Evolutionary conservation across 2,797 vertebrate genomes (phyloP), one percentile per base, ranked within the genome.

Genomic region (Acrossocheilus fasciatus): DNA sequence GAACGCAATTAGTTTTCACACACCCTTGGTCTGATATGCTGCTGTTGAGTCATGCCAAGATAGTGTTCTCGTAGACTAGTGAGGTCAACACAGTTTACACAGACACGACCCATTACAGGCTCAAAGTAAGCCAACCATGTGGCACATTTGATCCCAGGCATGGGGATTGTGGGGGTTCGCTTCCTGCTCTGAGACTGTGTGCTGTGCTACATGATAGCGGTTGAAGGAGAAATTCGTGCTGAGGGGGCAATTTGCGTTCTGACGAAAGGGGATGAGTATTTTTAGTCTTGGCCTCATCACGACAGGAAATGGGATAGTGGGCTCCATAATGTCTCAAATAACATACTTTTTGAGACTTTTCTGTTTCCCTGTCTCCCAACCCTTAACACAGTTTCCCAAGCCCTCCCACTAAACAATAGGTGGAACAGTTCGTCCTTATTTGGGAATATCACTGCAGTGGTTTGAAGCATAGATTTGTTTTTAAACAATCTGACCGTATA

Each of bases 181-280:
- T 86, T 54, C 73, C 88, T 81, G 87, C 89, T 88, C n/a, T 36
- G 75, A 23, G 89, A 85, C 81, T 54, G 85, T 86, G 50, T 43
- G 77, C 14, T 36, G 54, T 85, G 90, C 68, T 52, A 88, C 89
- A 45, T 87, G 89, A 93, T 92, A 82, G 26, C 79, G n/a, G 74
- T 83, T 89, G 90, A 94, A 93, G 91, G 93, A 90, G 89, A 91
- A 89, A 91, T 89, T 93, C 90, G 90, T 47, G 90, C 92, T 91
- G 92, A 93, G 91, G 89, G 69, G 80, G 87, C 90, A 85, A 52
- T 89, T 91, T 90, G 76, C 57, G 74, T 91, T 87, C 83, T 89
- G 88, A 89, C 83, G 87, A 90, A 91, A 90, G 89, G 82, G 47
- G 64, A 82, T 86, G 88, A 88, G 73, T 91, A 91, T 91, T 90